These are phyloP conservation scores for Pachyrhynchus sulphureomaculatus DNA, from an alignment of 1,140 invertebrate genomes.

Conservation along the genomic window DNA sequence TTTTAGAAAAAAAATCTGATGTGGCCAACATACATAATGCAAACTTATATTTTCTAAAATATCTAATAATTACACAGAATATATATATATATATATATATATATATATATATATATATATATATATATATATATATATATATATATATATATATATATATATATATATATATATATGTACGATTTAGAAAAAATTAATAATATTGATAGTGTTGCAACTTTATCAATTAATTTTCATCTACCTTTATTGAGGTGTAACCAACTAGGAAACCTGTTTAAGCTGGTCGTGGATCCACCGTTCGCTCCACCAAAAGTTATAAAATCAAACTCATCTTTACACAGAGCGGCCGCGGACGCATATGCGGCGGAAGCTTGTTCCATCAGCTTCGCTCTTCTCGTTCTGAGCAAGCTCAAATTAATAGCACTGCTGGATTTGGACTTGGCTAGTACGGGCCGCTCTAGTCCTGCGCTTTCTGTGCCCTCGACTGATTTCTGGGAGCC, in stretches of 20 bases:
- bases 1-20: too few relatives aligned
- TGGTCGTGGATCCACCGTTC: constrained; percentile 28
- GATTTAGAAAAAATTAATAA: too few relatives aligned
- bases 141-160: too few relatives aligned
- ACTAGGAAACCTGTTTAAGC: constrained; percentile 32
- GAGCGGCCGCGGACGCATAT: constrained; percentile 10
- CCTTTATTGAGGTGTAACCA: constrained; percentile 36
- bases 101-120: too few relatives aligned
- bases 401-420: constrained; percentile 47
- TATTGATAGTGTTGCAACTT: too few relatives aligned
- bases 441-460: constrained; percentile 42
- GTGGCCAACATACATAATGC: too few relatives aligned
- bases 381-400: constrained; percentile 42
- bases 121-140: too few relatives aligned
- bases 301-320: constrained; percentile 43
- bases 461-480: neutral
- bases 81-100: too few relatives aligned
- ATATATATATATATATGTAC: too few relatives aligned
- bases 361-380: constrained; percentile 34
- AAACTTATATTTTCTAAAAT: too few relatives aligned
- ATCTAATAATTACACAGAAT: too few relatives aligned
- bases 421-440: constrained; percentile 51
- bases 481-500: constrained; percentile 38
- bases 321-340: constrained; percentile 47
- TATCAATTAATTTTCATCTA: too few relatives aligned